Base-by-base conservation (phyloP, 2,113 vertebrate genomes). In the Chamaea fasciata region DNA sequence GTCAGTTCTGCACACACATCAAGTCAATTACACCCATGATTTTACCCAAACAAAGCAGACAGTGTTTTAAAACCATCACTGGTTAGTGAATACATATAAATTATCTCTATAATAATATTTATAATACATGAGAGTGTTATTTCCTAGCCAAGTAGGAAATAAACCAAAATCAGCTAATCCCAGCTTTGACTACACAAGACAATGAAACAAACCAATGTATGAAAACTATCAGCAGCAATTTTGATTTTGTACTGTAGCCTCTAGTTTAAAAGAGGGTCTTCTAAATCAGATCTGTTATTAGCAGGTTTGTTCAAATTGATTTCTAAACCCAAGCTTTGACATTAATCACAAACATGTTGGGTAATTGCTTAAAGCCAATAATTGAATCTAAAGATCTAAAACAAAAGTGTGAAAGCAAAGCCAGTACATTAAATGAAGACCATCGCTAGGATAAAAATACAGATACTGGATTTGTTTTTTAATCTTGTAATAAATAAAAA, bases 401-500 rank as follows among this genome's bases (percentile, higher is more conserved):
- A 94, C 63, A 91, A 73, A 95, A 92, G 57, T 4, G 4, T 84
- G 90, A 91, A 95, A 80, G 47, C 90, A 95, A 95, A 95, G n/a
- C 20, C 94, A 88, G 53, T 86, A 73, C 15, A 68, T 60, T 88
- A 95, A 92, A 89, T 75, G 23, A 91, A 94, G 65, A 88, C 77
- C 39, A 94, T 78, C 24, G 71, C 91, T 95, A 95, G 55, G 47
- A 88, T 56, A 69, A 85, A 96, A 82, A 55, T 68, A 77, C 31
- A 87, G 37, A 94, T 63, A 70, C 7, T 74, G 44, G 62, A 90
- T 86, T 93, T 91, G 87, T 62, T 88, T 95, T 95, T 98, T 97
- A 97, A 97, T 98, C 95, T 97, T 96, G 11, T 6, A 95, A 90
- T 62, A 89, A 83, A 84, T 44, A 79, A 31, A 87, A 76, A 91